Evolutionary conservation across 1,140 invertebrate species (phyloP).

Genomic region (Cydia fagiglandana): DNA sequence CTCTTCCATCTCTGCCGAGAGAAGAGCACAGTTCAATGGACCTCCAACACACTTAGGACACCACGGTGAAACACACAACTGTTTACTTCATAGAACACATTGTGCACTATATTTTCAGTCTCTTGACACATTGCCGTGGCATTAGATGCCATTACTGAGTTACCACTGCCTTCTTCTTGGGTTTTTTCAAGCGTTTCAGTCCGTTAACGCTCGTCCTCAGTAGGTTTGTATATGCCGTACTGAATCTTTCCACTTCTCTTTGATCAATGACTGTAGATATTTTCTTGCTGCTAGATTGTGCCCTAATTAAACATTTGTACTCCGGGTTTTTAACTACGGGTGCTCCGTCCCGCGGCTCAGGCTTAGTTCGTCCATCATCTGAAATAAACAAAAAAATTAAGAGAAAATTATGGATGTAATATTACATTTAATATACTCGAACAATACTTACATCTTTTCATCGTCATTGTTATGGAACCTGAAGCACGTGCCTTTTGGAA

Average conservation of each 20-base stretch:
- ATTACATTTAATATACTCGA: constrained; percentile 24
- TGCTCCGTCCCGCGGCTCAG: constrained; percentile 82
- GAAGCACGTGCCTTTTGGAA: constrained; percentile 83
- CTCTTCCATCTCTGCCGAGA: constrained; percentile 69
- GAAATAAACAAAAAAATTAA: constrained; percentile 36
- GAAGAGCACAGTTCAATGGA: constrained; percentile 76
- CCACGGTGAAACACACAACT: constrained; percentile 43
- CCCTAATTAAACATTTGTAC: constrained; percentile 88
- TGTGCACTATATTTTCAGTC: constrained; percentile 54
- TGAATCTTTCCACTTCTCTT: constrained; percentile 92
- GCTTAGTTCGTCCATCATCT: constrained; percentile 90
- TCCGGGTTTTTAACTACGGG: constrained; percentile 82
- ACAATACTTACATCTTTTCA: constrained; percentile 85
- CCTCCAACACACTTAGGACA: constrained; percentile 47
- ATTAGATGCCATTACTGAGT: constrained; percentile 55
- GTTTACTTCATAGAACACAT: constrained; percentile 42
- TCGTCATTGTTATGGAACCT: constrained; percentile 84
- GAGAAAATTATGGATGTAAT: neutral
- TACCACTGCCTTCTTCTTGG: constrained; percentile 81
- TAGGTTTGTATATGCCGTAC: constrained; percentile 90
- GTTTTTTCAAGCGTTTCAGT: constrained; percentile 91
- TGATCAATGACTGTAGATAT: constrained; percentile 90
- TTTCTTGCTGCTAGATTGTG: constrained; percentile 86
- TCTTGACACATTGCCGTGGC: constrained; percentile 52
- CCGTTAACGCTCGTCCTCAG: constrained; percentile 92